These are phyloP conservation scores for Bettongia penicillata DNA, from an alignment of 2,113 vertebrate species.

Conservation along the genomic window DNA sequence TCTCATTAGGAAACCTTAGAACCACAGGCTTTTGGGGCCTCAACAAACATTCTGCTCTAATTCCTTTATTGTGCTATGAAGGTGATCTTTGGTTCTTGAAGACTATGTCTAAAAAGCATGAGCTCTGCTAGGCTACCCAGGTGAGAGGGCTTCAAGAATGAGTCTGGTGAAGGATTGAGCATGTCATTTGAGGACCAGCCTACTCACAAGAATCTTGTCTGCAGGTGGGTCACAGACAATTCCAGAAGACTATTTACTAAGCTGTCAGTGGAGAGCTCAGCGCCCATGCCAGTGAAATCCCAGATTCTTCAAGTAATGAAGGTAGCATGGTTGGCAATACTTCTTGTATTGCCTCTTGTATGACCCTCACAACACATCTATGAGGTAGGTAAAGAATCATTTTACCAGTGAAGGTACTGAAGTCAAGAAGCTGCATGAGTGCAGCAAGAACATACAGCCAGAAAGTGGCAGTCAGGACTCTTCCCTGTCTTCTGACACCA, in stretches of 20 bases:
- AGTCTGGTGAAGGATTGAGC: background rate
- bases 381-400: background rate
- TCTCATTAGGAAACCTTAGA: background rate
- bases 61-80: background rate
- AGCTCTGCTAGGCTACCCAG: background rate
- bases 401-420: background rate
- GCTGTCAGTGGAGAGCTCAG: background rate
- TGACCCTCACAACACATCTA: background rate
- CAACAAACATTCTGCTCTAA: background rate
- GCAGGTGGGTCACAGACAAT: background rate
- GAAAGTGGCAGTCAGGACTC: background rate
- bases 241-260: background rate
- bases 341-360: too few relatives aligned
- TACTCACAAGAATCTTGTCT: background rate
- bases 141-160: background rate
- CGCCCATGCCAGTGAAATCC: background rate
- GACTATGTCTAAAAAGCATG: background rate
- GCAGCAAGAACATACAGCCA: background rate
- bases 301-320: background rate
- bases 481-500: background rate
- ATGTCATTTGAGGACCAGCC: background rate
- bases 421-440: background rate
- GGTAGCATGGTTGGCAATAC: background rate
- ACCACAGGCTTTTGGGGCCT: background rate
- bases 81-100: background rate